Conservation (phyloP, 2,888 invertebrate species). For the Carabus problematicus region DNA sequence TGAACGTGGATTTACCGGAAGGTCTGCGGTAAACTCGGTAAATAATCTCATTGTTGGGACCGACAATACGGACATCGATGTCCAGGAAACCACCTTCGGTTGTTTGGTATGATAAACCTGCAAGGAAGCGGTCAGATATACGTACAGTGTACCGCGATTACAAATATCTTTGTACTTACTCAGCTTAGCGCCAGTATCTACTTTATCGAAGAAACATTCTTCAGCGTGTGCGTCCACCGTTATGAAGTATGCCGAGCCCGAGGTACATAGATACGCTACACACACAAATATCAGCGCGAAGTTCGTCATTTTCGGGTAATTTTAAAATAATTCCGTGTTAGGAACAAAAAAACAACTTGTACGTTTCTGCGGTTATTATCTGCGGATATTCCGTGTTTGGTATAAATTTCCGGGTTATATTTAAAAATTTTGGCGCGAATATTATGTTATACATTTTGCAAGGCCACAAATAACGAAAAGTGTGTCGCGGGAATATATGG, state of each 20-base stretch:
- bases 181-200: conserved; percentile 94
- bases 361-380: too few species aligned
- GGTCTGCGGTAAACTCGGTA: conserved; percentile 93
- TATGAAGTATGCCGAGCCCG: conserved; percentile 67
- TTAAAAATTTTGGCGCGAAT: too few species aligned
- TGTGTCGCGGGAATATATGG: too few species aligned
- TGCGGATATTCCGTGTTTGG: too few species aligned
- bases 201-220: conserved; percentile 98
- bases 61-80: conserved; percentile 94
- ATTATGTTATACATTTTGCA: too few species aligned
- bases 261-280: not conserved
- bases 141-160: too few species aligned
- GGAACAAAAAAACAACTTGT: conserved; percentile 13
- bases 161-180: conserved; percentile 65
- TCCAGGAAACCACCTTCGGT: conserved; percentile 99
- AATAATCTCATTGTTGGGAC: conserved; percentile 89
- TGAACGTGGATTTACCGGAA: conserved; percentile 96
- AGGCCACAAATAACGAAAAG: too few species aligned
- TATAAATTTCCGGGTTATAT: too few species aligned
- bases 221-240: conserved; percentile 98
- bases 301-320: conserved; percentile 5
- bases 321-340: not conserved
- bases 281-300: not conserved
- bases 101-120: conserved; percentile 96
- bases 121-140: conserved; percentile 48